Conservation (phyloP, 2,888 invertebrate species). For the Pseudoips prasinana region DNA sequence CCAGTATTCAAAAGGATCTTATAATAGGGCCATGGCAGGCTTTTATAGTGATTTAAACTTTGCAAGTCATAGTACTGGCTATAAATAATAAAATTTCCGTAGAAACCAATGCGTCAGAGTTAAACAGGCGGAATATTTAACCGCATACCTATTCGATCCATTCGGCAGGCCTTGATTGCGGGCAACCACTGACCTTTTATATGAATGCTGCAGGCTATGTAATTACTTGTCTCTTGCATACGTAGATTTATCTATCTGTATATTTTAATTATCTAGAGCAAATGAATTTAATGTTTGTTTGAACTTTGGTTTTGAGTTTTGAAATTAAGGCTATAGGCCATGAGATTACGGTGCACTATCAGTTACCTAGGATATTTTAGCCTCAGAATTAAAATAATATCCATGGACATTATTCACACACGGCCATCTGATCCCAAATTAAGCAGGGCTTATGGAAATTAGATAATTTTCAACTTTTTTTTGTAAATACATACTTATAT, state of each 20-base stretch:
- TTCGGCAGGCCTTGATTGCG: conserved; percentile 49
- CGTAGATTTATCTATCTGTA: conserved; percentile 9
- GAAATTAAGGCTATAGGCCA: no score
- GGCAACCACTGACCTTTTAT: conserved; percentile 57
- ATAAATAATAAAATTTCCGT: conserved; percentile 7
- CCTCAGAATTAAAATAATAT: no score
- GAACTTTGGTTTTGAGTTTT: neutral
- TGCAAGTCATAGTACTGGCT: conserved; percentile 4
- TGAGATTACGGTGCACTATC: no score
- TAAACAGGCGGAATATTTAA: conserved; percentile 24
- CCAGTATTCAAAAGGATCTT: no score
- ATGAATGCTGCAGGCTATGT: conserved; percentile 24
- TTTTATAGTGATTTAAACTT: neutral
- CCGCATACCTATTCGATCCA: conserved; percentile 34
- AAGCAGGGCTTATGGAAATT: no score
- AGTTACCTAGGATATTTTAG: no score
- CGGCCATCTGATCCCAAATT: no score
- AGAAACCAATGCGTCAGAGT: conserved; percentile 26
- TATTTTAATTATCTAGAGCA: conserved; percentile 17
- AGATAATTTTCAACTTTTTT: no score
- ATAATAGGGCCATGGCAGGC: no score
- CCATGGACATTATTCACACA: no score
- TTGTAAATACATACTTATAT: no score
- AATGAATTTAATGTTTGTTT: conserved; percentile 9
- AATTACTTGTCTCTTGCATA: conserved; percentile 12